Evolutionary conservation across 2,113 vertebrate species (phyloP).

Genomic region (Nymphicus hollandicus): DNA sequence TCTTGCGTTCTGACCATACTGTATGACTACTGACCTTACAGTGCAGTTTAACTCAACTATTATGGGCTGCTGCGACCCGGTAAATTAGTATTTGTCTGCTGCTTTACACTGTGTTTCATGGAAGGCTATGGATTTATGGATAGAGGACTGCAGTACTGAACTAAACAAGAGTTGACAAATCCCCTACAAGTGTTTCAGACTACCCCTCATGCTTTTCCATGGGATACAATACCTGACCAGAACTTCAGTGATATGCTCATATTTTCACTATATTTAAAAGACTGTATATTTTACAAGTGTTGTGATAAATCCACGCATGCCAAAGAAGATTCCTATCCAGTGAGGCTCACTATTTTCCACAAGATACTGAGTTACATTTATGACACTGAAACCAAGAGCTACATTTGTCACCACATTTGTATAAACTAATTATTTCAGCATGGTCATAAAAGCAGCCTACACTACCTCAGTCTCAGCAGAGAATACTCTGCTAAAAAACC

Average conservation of each 20-base stretch:
- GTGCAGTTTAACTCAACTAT: background rate
- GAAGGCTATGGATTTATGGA: background rate
- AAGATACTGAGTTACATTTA: background rate
- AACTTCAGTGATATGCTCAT: background rate
- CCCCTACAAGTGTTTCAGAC: background rate
- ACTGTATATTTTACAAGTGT: background rate
- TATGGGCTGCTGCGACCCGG: background rate
- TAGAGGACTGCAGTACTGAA: background rate
- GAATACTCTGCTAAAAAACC: too few relatives aligned
- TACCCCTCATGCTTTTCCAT: background rate
- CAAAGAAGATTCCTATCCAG: background rate
- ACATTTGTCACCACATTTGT: background rate
- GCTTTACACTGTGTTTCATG: background rate
- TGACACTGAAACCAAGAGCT: background rate
- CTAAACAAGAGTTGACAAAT: background rate
- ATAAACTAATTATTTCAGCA: background rate
- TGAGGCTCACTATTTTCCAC: background rate
- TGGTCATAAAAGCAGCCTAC: background rate
- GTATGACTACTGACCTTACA: background rate
- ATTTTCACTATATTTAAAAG: background rate
- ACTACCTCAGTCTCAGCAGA: background rate
- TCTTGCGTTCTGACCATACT: background rate
- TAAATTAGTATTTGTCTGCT: background rate
- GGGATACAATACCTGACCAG: background rate
- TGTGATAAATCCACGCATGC: background rate